Conservation (phyloP, 2,113 vertebrate genomes). For the Pseudolaguvia tuberculata region DNA sequence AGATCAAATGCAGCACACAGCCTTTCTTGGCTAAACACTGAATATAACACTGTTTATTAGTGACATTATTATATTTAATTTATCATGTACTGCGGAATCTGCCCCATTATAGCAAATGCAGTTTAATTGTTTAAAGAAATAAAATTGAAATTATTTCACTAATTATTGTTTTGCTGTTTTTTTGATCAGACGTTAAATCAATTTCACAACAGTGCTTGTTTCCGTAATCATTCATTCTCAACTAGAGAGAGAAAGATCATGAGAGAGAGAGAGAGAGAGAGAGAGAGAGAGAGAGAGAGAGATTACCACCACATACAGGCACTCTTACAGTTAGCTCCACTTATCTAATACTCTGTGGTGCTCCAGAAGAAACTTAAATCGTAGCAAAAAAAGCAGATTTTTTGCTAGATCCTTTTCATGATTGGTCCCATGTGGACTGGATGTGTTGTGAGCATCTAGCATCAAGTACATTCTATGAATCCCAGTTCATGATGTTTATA, state of each 20-base stretch:
- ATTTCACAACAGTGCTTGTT: too few species aligned
- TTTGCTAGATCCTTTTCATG: not conserved
- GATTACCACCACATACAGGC: conserved; percentile 21
- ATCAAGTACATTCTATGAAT: not conserved
- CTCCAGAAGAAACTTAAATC: conserved; percentile 15
- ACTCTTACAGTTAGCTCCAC: conserved; percentile 31
- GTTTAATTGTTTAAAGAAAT: not conserved
- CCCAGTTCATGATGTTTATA: not conserved
- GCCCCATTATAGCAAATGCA: not conserved
- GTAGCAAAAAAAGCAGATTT: not conserved
- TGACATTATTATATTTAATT: not conserved
- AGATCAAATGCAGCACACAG: conserved; percentile 19
- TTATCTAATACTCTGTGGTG: conserved; percentile 46
- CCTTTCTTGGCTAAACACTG: too few species aligned
- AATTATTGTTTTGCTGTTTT: too few species aligned
- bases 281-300: conserved; percentile 20
- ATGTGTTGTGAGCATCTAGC: not conserved
- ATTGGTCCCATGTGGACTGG: not conserved
- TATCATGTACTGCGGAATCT: not conserved
- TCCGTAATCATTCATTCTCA: too few species aligned
- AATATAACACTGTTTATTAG: conserved; percentile 11
- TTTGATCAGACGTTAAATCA: too few species aligned
- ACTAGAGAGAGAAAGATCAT: not conserved
- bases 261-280: not conserved
- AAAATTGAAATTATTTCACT: too few species aligned